Percentiles rank a stretch among this genome's conserved stretches.
Evolutionary conservation across 2,888 invertebrate genomes (phyloP).

Genomic region (Gastracanthus pulcherrimus): DNA sequence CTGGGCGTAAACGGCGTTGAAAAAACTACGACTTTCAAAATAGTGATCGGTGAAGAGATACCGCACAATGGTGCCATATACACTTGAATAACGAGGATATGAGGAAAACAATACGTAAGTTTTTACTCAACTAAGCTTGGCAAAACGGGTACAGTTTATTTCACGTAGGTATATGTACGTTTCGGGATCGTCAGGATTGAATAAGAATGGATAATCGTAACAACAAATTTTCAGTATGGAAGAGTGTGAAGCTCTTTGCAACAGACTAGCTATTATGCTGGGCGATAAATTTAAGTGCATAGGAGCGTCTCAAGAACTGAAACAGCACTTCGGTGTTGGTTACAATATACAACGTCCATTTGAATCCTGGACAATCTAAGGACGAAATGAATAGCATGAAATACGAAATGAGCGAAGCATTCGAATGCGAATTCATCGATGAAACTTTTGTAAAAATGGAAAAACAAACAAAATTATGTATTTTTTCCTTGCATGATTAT

Average conservation of each 20-base stretch:
- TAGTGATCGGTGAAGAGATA: slow-evolving; percentile 89
- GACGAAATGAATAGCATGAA: slow-evolving; percentile 76
- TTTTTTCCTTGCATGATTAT: too few relatives aligned
- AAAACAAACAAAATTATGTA: too few relatives aligned
- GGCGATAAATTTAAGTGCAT: slow-evolving; percentile 85
- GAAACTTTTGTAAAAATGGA: slow-evolving; percentile 85
- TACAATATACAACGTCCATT: slow-evolving; percentile 82
- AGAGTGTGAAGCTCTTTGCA: slow-evolving; percentile 90
- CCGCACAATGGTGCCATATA: slow-evolving; percentile 63
- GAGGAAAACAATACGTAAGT: slow-evolving; percentile 51
- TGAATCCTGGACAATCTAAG: slow-evolving; percentile 68
- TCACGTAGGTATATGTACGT: too few relatives aligned
- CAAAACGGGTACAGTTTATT: too few relatives aligned
- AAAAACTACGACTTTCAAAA: slow-evolving; percentile 91
- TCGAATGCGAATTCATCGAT: slow-evolving; percentile 83
- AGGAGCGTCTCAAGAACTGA: slow-evolving; percentile 85
- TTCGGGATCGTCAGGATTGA: too few relatives aligned
- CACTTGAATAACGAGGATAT: slow-evolving; percentile 57
- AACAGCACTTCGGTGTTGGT: slow-evolving; percentile 84
- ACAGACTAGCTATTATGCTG: slow-evolving; percentile 87
- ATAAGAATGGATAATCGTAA: background rate
- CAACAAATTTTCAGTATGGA: slow-evolving; percentile 88
- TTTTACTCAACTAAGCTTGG: too few relatives aligned
- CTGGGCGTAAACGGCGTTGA: slow-evolving; percentile 91
- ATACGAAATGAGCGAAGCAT: slow-evolving; percentile 78